Percentiles rank a stretch among this genome's conserved stretches.
phyloP scores from a whole-genome alignment of 2,888 invertebrate species.

The Bhutanitis thaidina region DNA sequence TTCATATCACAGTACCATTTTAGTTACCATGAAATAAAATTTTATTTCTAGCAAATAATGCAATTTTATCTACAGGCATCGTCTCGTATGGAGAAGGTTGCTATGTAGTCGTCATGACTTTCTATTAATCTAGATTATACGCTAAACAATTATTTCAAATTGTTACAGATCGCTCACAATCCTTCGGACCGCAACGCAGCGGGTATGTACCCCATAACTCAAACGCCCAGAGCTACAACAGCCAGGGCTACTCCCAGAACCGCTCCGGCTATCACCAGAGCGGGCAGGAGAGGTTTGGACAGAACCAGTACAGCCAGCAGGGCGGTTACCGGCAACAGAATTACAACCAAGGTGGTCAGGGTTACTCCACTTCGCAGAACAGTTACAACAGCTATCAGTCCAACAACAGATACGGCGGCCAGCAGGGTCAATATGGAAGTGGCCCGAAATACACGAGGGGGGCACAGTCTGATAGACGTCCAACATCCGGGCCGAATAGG shows the following conservation, averaged over 20 bases:
- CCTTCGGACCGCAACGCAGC: conserved; percentile 58
- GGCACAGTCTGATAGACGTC: conserved; percentile 23
- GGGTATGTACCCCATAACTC: conserved; percentile 49
- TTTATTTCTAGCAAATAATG: too few relatives aligned
- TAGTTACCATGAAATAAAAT: too few relatives aligned
- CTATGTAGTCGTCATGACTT: too few relatives aligned
- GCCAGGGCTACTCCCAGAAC: conserved; percentile 30
- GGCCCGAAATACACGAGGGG: conserved; percentile 21
- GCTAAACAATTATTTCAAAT: conserved; percentile 21
- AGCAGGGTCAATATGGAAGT: conserved; percentile 28
- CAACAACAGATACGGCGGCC: conserved; percentile 19
- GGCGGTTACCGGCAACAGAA: conserved; percentile 18
- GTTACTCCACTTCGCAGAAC: conserved; percentile 25
- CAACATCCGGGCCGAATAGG: conserved; percentile 23
- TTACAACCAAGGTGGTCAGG: conserved; percentile 24
- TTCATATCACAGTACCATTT: too few relatives aligned
- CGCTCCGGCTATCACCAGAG: conserved; percentile 31
- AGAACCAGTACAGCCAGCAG: conserved; percentile 16
- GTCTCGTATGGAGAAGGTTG: too few relatives aligned
- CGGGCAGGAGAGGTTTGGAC: conserved; percentile 23
- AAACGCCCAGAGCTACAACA: conserved; percentile 22
- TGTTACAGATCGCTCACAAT: conserved; percentile 64
- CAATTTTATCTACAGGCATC: too few relatives aligned
- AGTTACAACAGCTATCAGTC: conserved; percentile 15
- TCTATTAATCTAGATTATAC: too few relatives aligned